These are phyloP conservation scores for Magallana angulata DNA, from an alignment of 1,140 invertebrate species.

Conservation along the genomic window DNA sequence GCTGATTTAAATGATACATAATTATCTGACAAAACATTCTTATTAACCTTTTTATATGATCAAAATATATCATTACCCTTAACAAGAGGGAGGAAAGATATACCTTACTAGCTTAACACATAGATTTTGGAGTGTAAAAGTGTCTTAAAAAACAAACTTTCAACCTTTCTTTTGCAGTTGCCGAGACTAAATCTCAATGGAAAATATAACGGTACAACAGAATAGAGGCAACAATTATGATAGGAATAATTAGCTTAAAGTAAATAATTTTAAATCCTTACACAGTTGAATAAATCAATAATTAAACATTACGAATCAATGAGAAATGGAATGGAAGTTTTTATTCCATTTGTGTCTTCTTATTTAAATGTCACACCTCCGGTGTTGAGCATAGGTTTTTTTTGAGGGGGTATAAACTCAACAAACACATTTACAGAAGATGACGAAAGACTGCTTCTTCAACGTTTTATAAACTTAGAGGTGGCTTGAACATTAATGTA, in stretches of 20 bases:
- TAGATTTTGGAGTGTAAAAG: no score
- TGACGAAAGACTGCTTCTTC: no score
- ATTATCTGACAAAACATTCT: conserved; percentile 32
- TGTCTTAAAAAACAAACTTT: no score
- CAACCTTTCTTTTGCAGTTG: no score
- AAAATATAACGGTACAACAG: not conserved
- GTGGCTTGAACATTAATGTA: no score
- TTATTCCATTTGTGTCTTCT: not conserved
- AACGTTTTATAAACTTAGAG: no score
- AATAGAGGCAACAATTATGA: conserved; percentile 13
- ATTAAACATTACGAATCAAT: not conserved
- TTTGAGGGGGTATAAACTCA: no score
- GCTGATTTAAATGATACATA: conserved; percentile 36
- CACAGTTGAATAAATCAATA: conserved; percentile 27
- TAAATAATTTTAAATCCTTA: conserved; percentile 26
- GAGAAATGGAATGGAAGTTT: conserved; percentile 1
- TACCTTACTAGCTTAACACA: no score
- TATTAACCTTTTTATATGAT: not conserved
- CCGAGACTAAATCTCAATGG: no score
- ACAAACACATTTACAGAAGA: not conserved
- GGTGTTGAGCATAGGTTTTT: conserved; percentile 15
- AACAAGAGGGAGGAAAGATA: not conserved
- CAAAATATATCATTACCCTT: not conserved
- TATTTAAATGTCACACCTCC: conserved; percentile 16
- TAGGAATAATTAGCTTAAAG: not conserved